Conservation (phyloP, 1,140 invertebrate species). For the Euura saliciscinereae region DNA sequence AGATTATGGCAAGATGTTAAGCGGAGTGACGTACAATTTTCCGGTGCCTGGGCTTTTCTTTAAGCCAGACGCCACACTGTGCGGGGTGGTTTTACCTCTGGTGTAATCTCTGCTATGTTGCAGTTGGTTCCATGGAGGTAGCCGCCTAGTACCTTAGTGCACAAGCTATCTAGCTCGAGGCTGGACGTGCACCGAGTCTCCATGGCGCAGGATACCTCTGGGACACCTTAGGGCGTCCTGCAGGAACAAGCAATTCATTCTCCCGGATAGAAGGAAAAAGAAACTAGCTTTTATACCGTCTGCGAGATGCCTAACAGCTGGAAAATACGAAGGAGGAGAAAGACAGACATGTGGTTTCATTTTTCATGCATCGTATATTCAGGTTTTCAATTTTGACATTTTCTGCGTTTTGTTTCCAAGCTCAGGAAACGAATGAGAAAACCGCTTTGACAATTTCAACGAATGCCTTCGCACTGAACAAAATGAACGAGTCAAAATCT, state of each 20-base stretch:
- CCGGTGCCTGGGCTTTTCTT: constrained; percentile 1
- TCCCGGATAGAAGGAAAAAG: neutral
- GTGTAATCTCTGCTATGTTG: constrained; percentile 1
- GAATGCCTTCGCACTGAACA: too few relatives aligned
- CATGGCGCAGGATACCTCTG: neutral
- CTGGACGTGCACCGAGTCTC: neutral
- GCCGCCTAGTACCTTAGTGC: too few relatives aligned
- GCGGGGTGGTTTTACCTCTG: neutral
- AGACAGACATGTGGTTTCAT: too few relatives aligned
- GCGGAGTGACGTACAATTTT: neutral
- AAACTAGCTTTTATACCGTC: constrained; percentile 5
- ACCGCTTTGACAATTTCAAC: too few relatives aligned
- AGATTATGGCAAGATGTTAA: neutral
- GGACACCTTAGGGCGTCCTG: constrained; percentile 12
- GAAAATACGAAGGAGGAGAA: too few relatives aligned
- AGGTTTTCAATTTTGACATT: too few relatives aligned
- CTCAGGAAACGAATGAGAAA: too few relatives aligned
- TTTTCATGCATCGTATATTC: too few relatives aligned
- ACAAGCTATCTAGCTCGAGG: neutral
- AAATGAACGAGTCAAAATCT: too few relatives aligned
- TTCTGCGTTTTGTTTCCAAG: too few relatives aligned
- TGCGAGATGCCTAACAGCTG: too few relatives aligned
- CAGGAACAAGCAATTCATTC: constrained; percentile 10
- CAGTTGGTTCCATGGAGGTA: neutral
- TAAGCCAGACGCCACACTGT: neutral